Evolutionary conservation across 1,140 invertebrate species (phyloP), one percentile per base, ranked within the genome.

Genomic region (Euwallacea similis): DNA sequence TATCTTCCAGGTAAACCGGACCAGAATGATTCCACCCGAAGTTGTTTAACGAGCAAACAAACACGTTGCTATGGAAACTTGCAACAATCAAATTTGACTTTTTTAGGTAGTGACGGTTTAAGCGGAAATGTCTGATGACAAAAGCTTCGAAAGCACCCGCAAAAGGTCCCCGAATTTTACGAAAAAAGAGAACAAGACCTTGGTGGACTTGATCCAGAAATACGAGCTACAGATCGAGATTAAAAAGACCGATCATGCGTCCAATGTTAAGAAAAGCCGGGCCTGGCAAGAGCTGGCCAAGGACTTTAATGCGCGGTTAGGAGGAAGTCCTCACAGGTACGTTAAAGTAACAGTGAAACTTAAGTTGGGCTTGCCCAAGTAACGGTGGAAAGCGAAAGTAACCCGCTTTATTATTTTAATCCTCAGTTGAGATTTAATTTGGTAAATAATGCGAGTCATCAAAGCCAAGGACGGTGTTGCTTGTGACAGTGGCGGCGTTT

Each of bases 241-340:
- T 43, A 64, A 64, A 21, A 50, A 53, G 44, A 64, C 62, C 15
- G 62, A 64, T 41, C 62, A 64, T 9, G 46, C 46, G 16, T 50
- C 62, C 9, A 64, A 64, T 11, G 10, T 64, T 1, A 44, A n/a
- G 46, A 64, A 64, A 53, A 64, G 6, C 8, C 16, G 62, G 33
- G 62, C 62, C 7, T 64, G 62, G 62, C 62, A 64, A 8, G 62
- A 64, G n/a, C 53, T 64, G 16, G 62, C 62, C 9, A 64, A 64
- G 4, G 62, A 64, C 16, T 64, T 64, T 53, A 64, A 64, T 53
- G 62, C 46, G 9, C 44, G 47, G 10, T 16, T 64, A 13, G 62
- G 62, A 21, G 62, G 62, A 64, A 47, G 53, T 64, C 62, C 62
- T 16, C 53, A 64, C 16, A 64, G 62, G 62, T 64, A 50, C 13